These are phyloP conservation scores for Schizopygopsis pylzovi DNA, from an alignment of 2,797 vertebrate genomes.

Conservation along the genomic window DNA sequence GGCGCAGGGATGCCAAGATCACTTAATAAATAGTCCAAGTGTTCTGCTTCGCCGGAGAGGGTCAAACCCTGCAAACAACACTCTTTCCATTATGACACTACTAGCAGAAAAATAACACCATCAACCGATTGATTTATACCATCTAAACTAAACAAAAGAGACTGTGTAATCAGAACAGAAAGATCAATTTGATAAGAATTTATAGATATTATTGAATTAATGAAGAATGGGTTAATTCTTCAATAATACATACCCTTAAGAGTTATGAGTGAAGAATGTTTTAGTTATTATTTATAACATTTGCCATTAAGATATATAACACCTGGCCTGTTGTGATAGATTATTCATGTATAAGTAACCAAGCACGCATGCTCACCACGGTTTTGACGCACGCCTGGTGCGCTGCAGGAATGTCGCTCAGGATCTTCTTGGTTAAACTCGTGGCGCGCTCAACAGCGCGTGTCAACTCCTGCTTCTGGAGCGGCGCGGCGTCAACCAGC, in stretches of 20 bases:
- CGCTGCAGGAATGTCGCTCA: slow-evolving; percentile 55
- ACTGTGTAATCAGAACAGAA: neutral
- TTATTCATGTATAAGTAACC: too few species aligned
- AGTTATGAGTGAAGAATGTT: too few species aligned
- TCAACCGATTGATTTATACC: neutral
- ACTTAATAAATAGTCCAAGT: slow-evolving; percentile 66
- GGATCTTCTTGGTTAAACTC: slow-evolving; percentile 77
- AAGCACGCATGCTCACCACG: slow-evolving; percentile 54
- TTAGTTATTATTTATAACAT: neutral
- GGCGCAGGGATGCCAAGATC: slow-evolving; percentile 66
- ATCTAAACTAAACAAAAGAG: neutral
- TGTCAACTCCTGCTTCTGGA: slow-evolving; percentile 60
- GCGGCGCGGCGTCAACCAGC: slow-evolving; percentile 64
- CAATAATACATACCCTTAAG: neutral
- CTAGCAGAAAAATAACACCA: neutral
- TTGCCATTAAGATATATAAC: too few species aligned
- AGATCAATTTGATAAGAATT: neutral
- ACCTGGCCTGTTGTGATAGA: too few species aligned
- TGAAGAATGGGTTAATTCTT: neutral
- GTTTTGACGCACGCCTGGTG: slow-evolving; percentile 64
- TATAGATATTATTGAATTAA: neutral
- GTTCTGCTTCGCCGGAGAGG: slow-evolving; percentile 39
- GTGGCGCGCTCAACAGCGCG: slow-evolving; percentile 67
- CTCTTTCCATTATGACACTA: neutral
- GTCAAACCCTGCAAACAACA: slow-evolving; percentile 63